Conservation (phyloP, 2,797 vertebrate genomes). For the Amblyopsis hoosieri region DNA sequence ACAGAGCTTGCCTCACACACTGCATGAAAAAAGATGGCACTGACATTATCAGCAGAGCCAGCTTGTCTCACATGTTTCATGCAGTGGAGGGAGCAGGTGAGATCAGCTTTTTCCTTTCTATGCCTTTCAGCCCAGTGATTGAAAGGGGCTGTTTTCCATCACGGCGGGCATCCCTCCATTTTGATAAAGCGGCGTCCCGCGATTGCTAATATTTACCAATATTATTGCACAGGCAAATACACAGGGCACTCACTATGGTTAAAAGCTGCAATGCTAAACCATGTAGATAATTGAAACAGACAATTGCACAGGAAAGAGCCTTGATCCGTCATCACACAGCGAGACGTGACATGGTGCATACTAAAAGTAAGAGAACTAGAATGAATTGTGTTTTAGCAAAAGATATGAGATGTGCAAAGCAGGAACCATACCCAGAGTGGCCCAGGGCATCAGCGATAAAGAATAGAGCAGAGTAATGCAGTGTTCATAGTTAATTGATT, state of each 20-base stretch:
- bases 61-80: conserved; percentile 71
- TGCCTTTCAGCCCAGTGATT: conserved; percentile 33
- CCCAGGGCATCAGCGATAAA: conserved; percentile 58
- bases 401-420: conserved; percentile 46
- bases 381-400: conserved; percentile 70
- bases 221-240: conserved; percentile 9
- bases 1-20: conserved; percentile 64
- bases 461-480: conserved; percentile 39
- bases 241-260: not conserved
- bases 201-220: conserved; percentile 38
- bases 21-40: conserved; percentile 76
- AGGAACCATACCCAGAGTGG: conserved; percentile 49
- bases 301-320: conserved; percentile 16
- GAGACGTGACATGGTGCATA: conserved; percentile 4
- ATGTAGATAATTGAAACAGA: conserved; percentile 46
- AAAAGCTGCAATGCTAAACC: conserved; percentile 32
- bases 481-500: conserved; percentile 66
- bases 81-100: conserved; percentile 60
- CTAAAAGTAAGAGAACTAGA: conserved; percentile 54
- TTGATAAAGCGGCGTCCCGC: conserved; percentile 4
- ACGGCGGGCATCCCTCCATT: conserved; percentile 22
- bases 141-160: conserved; percentile 51
- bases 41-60: conserved; percentile 78
- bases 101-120: conserved; percentile 55
- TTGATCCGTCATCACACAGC: too few relatives aligned